A percentile compares a stretch with the other conserved stretches of the same genome.
Evolutionary conservation across 2,888 invertebrate genomes (phyloP).

Genomic region (Drosophila dives): DNA sequence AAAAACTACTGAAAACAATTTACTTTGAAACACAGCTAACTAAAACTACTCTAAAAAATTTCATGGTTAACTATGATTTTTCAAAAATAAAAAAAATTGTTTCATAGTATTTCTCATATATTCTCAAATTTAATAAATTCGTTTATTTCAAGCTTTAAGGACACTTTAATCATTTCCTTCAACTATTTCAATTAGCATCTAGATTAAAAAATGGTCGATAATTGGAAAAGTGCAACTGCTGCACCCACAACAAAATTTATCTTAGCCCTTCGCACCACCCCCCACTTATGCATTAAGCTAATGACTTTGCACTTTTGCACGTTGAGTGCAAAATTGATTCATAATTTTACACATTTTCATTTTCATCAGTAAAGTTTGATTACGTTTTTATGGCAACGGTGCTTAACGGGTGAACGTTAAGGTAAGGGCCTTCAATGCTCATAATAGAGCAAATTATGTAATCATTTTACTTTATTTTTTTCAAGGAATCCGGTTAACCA

Average conservation of each 20-base stretch:
- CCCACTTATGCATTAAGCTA: constrained; percentile 36
- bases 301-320: constrained; percentile 53
- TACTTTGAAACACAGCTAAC: not conserved
- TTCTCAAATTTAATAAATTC: not conserved
- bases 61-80: constrained; percentile 7
- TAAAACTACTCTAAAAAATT: not conserved
- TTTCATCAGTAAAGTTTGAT: constrained; percentile 70
- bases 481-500: not conserved
- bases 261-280: not conserved
- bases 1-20: constrained; percentile 57
- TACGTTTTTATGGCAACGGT: constrained; percentile 36
- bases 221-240: constrained; percentile 16
- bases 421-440: constrained; percentile 5
- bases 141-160: not conserved
- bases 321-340: constrained; percentile 66
- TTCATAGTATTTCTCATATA: not conserved
- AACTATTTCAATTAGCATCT: not conserved
- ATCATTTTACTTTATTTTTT: not conserved
- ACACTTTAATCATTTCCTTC: not conserved
- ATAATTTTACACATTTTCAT: constrained; percentile 70
- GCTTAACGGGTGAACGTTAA: constrained; percentile 5
- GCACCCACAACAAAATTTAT: constrained; percentile 1
- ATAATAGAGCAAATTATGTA: constrained; percentile 19
- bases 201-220: constrained; percentile 20
- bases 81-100: too few species aligned